Base-by-base conservation (phyloP, 2,888 invertebrate genomes). In the Temnothorax ravouxi region DNA sequence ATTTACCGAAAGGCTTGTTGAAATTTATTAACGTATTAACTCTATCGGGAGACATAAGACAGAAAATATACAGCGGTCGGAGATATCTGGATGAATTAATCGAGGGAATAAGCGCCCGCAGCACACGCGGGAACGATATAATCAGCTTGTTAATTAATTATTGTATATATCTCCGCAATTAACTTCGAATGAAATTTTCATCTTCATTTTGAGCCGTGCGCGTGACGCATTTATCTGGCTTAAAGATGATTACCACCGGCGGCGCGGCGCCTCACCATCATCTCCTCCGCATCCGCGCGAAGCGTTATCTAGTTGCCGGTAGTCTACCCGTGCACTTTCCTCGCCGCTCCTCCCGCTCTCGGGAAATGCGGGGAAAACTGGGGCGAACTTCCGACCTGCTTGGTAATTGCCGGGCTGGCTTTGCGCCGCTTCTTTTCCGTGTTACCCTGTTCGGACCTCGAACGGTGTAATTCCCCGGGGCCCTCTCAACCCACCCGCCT, bases 371-470 rank as follows among this genome's bases (percentile, higher is more conserved):
- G 25, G 64, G 77, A 83, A 88, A 84, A 87, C 83, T 85, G 59
- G 83, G 84, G 38, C 85, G 76, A 88, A 88, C 76, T 85, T 76
- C 81, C 69, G 66, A 76, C 54, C 50, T 61, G 72, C 59, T 50
- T 50, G 44, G 81, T 85, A 88, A 88, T 88, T 87, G 87, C 77
- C 76, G 62, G 47, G 52, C 29, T 74, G 38, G 71, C 83, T 87
- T 62, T 44, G 25, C 80, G 38, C 6, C 61, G 54, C 62, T 62
- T 69, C 82, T 84, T 83, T 84, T 82, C 38, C 47, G 41, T 44
- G 47, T 66, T 74, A 61, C 66, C 72, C 52, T 59, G 38, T 18
- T 79, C 59, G 21, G 44, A 79, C 52, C 47, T 34, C n/a, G 38
- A 44, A 72, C 18, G 34, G 34, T 4, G 2, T 18, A 72, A 47